phyloP scores from a whole-genome alignment of 2,797 vertebrate species.

The Acipenser ruthenus region DNA sequence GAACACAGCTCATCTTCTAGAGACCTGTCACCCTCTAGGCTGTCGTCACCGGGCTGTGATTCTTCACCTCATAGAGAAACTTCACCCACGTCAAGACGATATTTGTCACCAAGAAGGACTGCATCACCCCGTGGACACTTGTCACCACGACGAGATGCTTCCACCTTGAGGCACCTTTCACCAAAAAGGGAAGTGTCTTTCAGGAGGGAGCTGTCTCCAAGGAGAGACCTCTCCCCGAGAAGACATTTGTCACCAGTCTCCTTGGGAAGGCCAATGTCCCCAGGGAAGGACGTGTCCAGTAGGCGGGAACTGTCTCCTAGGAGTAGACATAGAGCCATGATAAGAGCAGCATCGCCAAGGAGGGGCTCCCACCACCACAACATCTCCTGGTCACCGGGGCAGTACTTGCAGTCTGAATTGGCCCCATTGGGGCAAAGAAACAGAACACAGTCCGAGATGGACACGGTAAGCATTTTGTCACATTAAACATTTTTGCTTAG shows the following conservation, averaged over 20 bases:
- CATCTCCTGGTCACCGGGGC: slow-evolving; percentile 63
- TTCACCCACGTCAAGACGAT: slow-evolving; percentile 77
- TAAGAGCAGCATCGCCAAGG: slow-evolving; percentile 84
- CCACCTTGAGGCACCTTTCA: slow-evolving; percentile 80
- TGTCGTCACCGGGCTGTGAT: slow-evolving; percentile 80
- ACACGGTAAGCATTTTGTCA: slow-evolving; percentile 28
- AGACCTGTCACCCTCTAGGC: slow-evolving; percentile 78
- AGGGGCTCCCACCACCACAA: slow-evolving; percentile 79
- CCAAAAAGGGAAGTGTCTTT: slow-evolving; percentile 76
- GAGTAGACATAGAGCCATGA: slow-evolving; percentile 76
- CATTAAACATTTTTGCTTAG: too few relatives aligned
- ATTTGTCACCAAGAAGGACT: slow-evolving; percentile 83
- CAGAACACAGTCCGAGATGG: slow-evolving; percentile 39
- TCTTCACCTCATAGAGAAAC: slow-evolving; percentile 74
- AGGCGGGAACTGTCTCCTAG: slow-evolving; percentile 79
- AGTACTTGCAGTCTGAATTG: slow-evolving; percentile 71
- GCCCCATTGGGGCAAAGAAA: slow-evolving; percentile 62
- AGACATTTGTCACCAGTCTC: slow-evolving; percentile 53
- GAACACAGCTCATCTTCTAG: slow-evolving; percentile 70
- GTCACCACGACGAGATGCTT: slow-evolving; percentile 77
- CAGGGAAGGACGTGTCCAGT: slow-evolving; percentile 68
- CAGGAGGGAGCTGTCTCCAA: slow-evolving; percentile 78
- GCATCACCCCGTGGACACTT: slow-evolving; percentile 81
- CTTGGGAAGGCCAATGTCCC: slow-evolving; percentile 68
- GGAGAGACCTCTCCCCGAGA: slow-evolving; percentile 61